Evolutionary conservation across 2,888 invertebrate genomes (phyloP).

Genomic region (Argyra leucocephala): DNA sequence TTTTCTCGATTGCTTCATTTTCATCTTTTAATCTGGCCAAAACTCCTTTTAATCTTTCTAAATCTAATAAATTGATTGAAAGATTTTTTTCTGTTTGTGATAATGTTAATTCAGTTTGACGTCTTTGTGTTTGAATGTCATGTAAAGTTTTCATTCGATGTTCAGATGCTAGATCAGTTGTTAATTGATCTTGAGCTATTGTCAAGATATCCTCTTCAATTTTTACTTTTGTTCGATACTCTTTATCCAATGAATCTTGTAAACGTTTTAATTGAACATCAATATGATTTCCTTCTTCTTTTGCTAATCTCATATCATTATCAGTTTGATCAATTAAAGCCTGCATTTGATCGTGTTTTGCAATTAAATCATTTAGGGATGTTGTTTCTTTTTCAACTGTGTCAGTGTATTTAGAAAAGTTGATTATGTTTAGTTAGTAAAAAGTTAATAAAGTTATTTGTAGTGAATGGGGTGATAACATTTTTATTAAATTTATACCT

Average conservation of each 20-base stretch:
- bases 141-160: constrained; percentile 42
- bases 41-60: constrained; percentile 38
- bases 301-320: constrained; percentile 50
- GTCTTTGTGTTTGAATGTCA: constrained; percentile 43
- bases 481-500: constrained; percentile 33
- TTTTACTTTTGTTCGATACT: constrained; percentile 47
- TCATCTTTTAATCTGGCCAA: constrained; percentile 30
- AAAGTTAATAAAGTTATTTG: neutral
- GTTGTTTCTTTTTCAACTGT: constrained; percentile 48
- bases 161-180: constrained; percentile 59
- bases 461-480: neutral
- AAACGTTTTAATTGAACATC: constrained; percentile 36
- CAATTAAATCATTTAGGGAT: constrained; percentile 47
- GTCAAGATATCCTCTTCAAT: constrained; percentile 57
- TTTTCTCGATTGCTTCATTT: constrained; percentile 29
- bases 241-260: constrained; percentile 45
- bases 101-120: constrained; percentile 39
- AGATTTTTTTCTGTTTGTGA: constrained; percentile 49
- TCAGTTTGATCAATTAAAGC: constrained; percentile 55
- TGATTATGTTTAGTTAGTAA: constrained; percentile 1
- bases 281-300: constrained; percentile 39
- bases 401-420: constrained; percentile 19
- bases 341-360: constrained; percentile 48
- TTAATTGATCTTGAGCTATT: constrained; percentile 57
- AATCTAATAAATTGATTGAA: constrained; percentile 42